These are phyloP conservation scores for Nycticebus coucang DNA, from an alignment of 2,113 vertebrate species.

Conservation along the genomic window DNA sequence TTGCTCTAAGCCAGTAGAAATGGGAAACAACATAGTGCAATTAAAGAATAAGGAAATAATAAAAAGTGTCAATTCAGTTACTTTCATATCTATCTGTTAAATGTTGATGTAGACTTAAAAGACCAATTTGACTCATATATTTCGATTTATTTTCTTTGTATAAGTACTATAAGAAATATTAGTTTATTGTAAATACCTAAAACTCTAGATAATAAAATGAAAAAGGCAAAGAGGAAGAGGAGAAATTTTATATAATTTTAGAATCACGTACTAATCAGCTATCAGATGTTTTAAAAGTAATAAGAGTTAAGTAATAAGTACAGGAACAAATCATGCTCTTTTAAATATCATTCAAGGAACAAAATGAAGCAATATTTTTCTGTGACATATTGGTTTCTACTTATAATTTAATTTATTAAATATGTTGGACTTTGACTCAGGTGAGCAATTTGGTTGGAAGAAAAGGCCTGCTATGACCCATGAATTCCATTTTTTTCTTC, in stretches of 20 bases:
- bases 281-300: not conserved
- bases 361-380: not conserved
- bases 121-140: not conserved
- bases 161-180: not conserved
- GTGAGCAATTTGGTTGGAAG: not conserved
- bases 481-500: not conserved
- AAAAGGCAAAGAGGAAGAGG: not conserved
- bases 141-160: not conserved
- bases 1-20: not conserved
- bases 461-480: accelerated
- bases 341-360: not conserved
- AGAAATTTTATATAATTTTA: not conserved
- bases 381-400: not conserved
- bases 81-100: not conserved
- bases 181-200: not conserved
- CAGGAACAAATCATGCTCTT: not conserved
- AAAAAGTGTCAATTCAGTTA: not conserved
- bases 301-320: not conserved
- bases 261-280: not conserved
- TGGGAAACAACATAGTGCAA: not conserved
- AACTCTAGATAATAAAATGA: not conserved
- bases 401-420: not conserved
- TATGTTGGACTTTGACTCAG: not conserved
- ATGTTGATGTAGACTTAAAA: not conserved
- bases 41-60: not conserved